A percentile compares a stretch with the other conserved stretches of the same genome.
Evolutionary conservation across 2,797 vertebrate genomes (phyloP).

Genomic region (Poecilia picta): DNA sequence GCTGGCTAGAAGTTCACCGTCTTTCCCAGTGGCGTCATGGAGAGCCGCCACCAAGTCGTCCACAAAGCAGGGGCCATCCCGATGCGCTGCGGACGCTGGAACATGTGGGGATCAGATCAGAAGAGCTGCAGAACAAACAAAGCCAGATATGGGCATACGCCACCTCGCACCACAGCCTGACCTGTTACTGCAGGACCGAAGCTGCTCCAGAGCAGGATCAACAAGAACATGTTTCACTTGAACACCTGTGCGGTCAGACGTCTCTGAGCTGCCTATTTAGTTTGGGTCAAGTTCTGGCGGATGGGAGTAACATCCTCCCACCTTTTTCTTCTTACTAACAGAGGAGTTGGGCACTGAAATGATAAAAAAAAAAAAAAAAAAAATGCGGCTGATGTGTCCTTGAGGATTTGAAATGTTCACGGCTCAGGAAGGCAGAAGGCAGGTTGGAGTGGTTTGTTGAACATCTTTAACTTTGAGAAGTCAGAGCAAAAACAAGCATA

Average conservation of each 20-base stretch:
- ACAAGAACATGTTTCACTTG: constrained; percentile 53
- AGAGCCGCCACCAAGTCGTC: constrained; percentile 59
- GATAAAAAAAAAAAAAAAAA: not conserved
- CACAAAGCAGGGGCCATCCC: constrained; percentile 39
- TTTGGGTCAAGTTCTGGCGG: constrained; percentile 37
- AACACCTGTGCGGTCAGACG: constrained; percentile 32
- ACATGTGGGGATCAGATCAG: not conserved
- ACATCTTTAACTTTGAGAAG: constrained; percentile 4
- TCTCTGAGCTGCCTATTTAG: constrained; percentile 45
- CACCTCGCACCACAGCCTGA: constrained; percentile 37
- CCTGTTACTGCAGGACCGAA: constrained; percentile 55
- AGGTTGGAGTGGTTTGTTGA: constrained; percentile 17
- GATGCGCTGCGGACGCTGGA: constrained; percentile 1
- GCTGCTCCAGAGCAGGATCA: constrained; percentile 49
- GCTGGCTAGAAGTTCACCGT: constrained; percentile 29
- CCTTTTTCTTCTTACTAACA: constrained; percentile 45
- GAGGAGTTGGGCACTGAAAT: constrained; percentile 50
- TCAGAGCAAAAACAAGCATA: not conserved
- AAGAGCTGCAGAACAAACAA: not conserved
- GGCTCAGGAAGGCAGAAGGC: not conserved
- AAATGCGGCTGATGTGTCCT: constrained; percentile 58
- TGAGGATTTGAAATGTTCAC: constrained; percentile 50
- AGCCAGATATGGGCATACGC: not conserved
- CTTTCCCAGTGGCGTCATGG: constrained; percentile 33
- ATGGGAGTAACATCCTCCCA: constrained; percentile 49